Conservation (phyloP, 2,797 vertebrate genomes). For the Acanthopagrus latus region DNA sequence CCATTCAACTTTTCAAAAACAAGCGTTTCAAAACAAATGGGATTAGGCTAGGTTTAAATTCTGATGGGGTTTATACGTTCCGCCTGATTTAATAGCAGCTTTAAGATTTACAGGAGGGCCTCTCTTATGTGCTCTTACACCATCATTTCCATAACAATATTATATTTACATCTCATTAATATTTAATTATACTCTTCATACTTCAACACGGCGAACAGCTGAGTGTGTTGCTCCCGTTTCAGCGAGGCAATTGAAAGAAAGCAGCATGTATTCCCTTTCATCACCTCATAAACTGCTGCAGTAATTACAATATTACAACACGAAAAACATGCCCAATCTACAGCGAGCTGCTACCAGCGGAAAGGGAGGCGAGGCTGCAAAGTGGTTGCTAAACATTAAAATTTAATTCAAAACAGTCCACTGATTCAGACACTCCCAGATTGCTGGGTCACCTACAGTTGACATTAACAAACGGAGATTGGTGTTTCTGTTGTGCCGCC, state of each 20-base stretch:
- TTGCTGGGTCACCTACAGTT: slow-evolving; percentile 78
- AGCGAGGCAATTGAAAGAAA: slow-evolving; percentile 60
- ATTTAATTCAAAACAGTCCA: slow-evolving; percentile 82
- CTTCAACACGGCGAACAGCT: slow-evolving; percentile 56
- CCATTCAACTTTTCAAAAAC: slow-evolving; percentile 70
- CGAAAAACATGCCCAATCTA: slow-evolving; percentile 61
- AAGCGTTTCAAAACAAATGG: slow-evolving; percentile 78
- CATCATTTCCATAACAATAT: slow-evolving; percentile 72
- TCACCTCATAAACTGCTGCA: slow-evolving; percentile 80
- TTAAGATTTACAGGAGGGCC: slow-evolving; percentile 67
- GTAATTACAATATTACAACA: slow-evolving; percentile 81
- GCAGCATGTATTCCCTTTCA: slow-evolving; percentile 70
- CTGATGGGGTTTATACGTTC: slow-evolving; percentile 73
- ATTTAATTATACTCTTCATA: slow-evolving; percentile 60
- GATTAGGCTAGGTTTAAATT: slow-evolving; percentile 75
- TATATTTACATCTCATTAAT: slow-evolving; percentile 77
- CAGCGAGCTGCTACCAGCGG: slow-evolving; percentile 55
- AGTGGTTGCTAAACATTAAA: slow-evolving; percentile 76
- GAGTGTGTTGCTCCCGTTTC: slow-evolving; percentile 53
- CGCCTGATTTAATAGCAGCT: slow-evolving; percentile 74
- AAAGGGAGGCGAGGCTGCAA: slow-evolving; percentile 67
- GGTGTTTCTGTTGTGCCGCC: slow-evolving; percentile 68
- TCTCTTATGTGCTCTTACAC: slow-evolving; percentile 58
- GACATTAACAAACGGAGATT: slow-evolving; percentile 70
- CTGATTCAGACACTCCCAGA: slow-evolving; percentile 77